Conservation (phyloP, 1,140 invertebrate genomes). For the Himalopsyche phryganea region DNA sequence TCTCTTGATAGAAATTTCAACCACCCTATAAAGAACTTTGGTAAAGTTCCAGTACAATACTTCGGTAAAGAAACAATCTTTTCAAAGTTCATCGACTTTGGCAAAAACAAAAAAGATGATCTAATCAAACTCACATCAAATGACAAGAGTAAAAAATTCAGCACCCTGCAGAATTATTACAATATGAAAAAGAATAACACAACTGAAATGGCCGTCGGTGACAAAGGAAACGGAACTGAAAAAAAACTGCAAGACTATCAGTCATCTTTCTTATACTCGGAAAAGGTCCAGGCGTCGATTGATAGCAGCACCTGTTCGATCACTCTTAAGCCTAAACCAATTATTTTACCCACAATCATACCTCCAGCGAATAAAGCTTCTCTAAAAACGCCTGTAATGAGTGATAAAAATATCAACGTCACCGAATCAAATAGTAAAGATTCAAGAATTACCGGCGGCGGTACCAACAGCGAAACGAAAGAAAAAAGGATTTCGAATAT, state of each 20-base stretch:
- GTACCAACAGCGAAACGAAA: slow-evolving; percentile 36
- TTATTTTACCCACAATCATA: not conserved
- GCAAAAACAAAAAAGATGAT: slow-evolving; percentile 16
- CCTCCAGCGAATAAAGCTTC: not conserved
- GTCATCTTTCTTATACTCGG: slow-evolving; percentile 14
- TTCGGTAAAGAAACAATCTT: slow-evolving; percentile 22
- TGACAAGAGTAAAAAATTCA: slow-evolving; percentile 6
- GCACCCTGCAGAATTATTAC: slow-evolving; percentile 1
- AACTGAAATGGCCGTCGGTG: not conserved
- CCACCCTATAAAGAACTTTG: slow-evolving; percentile 22
- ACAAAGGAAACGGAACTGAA: not conserved
- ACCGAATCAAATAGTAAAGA: slow-evolving; percentile 42
- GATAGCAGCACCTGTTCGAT: not conserved
- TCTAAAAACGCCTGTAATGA: not conserved
- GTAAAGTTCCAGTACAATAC: slow-evolving; percentile 21
- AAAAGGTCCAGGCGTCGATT: slow-evolving; percentile 11
- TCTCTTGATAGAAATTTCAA: slow-evolving; percentile 25
- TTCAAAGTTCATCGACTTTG: slow-evolving; percentile 15
- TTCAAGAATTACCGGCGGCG: slow-evolving; percentile 49
- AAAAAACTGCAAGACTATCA: slow-evolving; percentile 14
- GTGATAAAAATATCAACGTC: not conserved
- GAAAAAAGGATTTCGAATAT: slow-evolving; percentile 11
- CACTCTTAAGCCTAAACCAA: too few relatives aligned
- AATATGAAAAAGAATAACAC: slow-evolving; percentile 1
- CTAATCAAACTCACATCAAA: not conserved